Conservation (phyloP, 2,888 invertebrate species). For the Hemicrepidius hirtus region DNA sequence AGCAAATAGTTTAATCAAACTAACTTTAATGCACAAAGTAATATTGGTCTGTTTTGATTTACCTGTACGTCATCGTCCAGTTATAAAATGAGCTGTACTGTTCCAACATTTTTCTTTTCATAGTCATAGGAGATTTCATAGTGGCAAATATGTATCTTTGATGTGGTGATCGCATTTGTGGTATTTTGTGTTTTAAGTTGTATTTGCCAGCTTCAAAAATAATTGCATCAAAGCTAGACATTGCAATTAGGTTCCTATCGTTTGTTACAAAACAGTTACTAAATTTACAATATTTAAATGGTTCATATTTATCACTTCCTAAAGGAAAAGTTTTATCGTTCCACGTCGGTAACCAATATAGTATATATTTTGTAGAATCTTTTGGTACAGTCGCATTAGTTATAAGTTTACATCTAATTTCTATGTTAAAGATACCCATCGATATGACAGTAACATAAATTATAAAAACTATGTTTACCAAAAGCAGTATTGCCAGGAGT, state of each 20-base stretch:
- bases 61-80: constrained; percentile 75
- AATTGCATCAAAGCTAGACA: constrained; percentile 73
- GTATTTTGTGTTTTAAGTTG: constrained; percentile 61
- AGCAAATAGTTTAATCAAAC: too few relatives aligned
- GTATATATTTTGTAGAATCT: constrained; percentile 51
- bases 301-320: constrained; percentile 51
- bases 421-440: too few relatives aligned
- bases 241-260: constrained; percentile 64
- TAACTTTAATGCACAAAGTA: too few relatives aligned
- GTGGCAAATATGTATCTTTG: constrained; percentile 74
- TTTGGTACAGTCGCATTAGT: too few relatives aligned
- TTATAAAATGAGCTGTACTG: constrained; percentile 73
- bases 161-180: constrained; percentile 64
- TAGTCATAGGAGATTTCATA: constrained; percentile 71
- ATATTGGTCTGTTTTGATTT: neutral
- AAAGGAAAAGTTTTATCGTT: constrained; percentile 55
- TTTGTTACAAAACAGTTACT: constrained; percentile 72
- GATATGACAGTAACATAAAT: too few relatives aligned
- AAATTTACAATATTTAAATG: constrained; percentile 65
- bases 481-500: too few relatives aligned
- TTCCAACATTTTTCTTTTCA: constrained; percentile 43
- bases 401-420: too few relatives aligned
- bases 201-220: constrained; percentile 73
- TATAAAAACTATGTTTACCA: too few relatives aligned
- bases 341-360: constrained; percentile 61